These are phyloP conservation scores for Cydia strobilella DNA, from an alignment of 1,140 invertebrate genomes.

Conservation along the genomic window DNA sequence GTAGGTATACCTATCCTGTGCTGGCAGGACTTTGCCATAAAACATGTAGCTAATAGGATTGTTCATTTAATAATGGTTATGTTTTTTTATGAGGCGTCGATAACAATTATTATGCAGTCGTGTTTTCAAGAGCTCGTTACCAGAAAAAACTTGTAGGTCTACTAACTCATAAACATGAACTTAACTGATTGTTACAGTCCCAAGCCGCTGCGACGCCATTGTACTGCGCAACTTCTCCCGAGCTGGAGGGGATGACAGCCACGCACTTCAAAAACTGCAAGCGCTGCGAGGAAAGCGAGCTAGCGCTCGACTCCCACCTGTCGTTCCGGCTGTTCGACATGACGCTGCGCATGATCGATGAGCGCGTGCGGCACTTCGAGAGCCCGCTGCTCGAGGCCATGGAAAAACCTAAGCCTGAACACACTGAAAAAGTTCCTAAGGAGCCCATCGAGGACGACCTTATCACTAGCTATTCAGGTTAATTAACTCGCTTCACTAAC, in stretches of 20 bases:
- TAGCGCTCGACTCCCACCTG: slow-evolving; percentile 80
- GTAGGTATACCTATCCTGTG: too few relatives aligned
- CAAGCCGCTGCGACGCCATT: slow-evolving; percentile 94
- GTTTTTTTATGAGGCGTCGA: too few relatives aligned
- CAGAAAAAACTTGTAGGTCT: too few relatives aligned
- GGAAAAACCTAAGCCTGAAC: slow-evolving; percentile 27
- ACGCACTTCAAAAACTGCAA: slow-evolving; percentile 96
- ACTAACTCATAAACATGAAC: neutral
- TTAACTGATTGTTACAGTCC: slow-evolving; percentile 82
- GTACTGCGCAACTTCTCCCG: slow-evolving; percentile 91
- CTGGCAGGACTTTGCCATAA: too few relatives aligned
- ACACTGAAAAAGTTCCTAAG: slow-evolving; percentile 17
- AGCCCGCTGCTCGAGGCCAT: neutral
- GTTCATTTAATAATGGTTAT: too few relatives aligned
- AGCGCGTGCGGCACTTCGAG: slow-evolving; percentile 38
- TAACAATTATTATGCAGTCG: too few relatives aligned
- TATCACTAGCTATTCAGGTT: slow-evolving; percentile 45
- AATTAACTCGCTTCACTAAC: neutral
- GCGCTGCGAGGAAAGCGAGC: slow-evolving; percentile 84
- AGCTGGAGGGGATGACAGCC: slow-evolving; percentile 90
- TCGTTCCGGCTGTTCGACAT: slow-evolving; percentile 62
- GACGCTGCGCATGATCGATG: slow-evolving; percentile 46
- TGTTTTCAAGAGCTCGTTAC: too few relatives aligned
- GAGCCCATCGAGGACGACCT: slow-evolving; percentile 40
- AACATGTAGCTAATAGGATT: too few relatives aligned